These are phyloP conservation scores for Drosophila persimilis DNA, from an alignment of 1,140 invertebrate species.

Conservation along the genomic window DNA sequence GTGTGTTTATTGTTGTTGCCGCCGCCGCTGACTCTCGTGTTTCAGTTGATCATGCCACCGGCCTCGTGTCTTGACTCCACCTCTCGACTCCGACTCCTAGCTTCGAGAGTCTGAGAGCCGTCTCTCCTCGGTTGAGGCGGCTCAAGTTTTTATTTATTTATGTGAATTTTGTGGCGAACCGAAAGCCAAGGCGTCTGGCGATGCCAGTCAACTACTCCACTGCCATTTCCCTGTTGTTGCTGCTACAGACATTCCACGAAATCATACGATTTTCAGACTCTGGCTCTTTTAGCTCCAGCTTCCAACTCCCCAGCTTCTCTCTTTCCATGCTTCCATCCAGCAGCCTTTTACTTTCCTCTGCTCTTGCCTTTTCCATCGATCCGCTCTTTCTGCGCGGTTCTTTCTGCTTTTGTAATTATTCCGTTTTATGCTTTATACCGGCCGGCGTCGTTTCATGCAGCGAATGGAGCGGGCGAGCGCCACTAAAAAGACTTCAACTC, in stretches of 20 bases:
- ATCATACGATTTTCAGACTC: slow-evolving; percentile 36
- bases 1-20: slow-evolving; percentile 32
- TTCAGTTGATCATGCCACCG: slow-evolving; percentile 53
- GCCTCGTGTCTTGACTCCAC: slow-evolving; percentile 18
- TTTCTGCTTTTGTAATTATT: slow-evolving; percentile 47
- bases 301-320: slow-evolving; percentile 1
- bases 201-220: slow-evolving; percentile 44
- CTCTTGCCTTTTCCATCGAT: slow-evolving; percentile 7
- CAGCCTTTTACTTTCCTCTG: slow-evolving; percentile 70
- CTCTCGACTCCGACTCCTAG: slow-evolving; percentile 14
- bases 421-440: slow-evolving; percentile 55
- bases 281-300: background rate
- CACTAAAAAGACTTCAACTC: slow-evolving; percentile 39
- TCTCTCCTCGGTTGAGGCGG: background rate
- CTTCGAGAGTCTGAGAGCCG: too few relatives aligned
- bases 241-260: slow-evolving; percentile 30
- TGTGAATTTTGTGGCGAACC: slow-evolving; percentile 39
- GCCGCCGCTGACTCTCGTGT: slow-evolving; percentile 30
- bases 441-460: slow-evolving; percentile 55
- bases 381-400: slow-evolving; percentile 28
- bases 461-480: slow-evolving; percentile 56
- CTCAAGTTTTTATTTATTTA: slow-evolving; percentile 53
- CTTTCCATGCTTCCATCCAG: background rate
- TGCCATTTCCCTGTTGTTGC: slow-evolving; percentile 30
- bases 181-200: slow-evolving; percentile 45